phyloP scores from a whole-genome alignment of 2,797 vertebrate species.

The Alcedo atthis region DNA sequence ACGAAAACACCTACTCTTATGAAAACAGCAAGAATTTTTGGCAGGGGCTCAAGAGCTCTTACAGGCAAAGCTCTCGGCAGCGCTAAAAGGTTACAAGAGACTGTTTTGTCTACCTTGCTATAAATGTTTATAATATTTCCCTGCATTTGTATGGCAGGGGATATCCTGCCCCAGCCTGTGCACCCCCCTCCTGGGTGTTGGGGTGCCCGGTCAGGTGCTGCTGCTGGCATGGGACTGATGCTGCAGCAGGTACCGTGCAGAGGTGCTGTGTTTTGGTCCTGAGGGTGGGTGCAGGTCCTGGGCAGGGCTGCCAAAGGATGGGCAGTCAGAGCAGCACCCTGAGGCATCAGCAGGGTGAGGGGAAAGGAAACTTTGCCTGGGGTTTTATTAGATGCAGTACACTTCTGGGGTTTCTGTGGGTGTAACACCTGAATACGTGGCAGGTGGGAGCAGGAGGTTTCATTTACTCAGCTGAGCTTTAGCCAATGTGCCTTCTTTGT shows the following conservation, averaged over 20 bases:
- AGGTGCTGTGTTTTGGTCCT: background rate
- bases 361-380: background rate
- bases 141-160: conserved; percentile 2
- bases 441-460: background rate
- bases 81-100: conserved; percentile 70
- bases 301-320: background rate
- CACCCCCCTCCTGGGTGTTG: fast-evolving
- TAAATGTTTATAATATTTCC: conserved; percentile 71
- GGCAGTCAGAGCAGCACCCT: background rate
- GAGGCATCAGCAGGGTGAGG: background rate
- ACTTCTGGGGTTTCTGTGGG: background rate
- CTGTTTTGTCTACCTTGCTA: conserved; percentile 77
- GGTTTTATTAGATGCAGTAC: background rate
- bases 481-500: fast-evolving
- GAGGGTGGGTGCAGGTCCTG: background rate
- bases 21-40: conserved; percentile 75
- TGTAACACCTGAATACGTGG: background rate
- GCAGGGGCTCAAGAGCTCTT: conserved; percentile 61
- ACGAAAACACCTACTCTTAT: conserved; percentile 75
- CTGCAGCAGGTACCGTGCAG: fast-evolving
- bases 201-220: background rate
- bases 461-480: background rate
- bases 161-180: conserved; percentile 16
- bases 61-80: conserved; percentile 69
- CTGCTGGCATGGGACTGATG: fast-evolving